A percentile compares a stretch with the other conserved stretches of the same genome.
These are phyloP conservation scores for Chlamydotis undulata DNA, from an alignment of 2,113 vertebrate species.

Conservation along the genomic window DNA sequence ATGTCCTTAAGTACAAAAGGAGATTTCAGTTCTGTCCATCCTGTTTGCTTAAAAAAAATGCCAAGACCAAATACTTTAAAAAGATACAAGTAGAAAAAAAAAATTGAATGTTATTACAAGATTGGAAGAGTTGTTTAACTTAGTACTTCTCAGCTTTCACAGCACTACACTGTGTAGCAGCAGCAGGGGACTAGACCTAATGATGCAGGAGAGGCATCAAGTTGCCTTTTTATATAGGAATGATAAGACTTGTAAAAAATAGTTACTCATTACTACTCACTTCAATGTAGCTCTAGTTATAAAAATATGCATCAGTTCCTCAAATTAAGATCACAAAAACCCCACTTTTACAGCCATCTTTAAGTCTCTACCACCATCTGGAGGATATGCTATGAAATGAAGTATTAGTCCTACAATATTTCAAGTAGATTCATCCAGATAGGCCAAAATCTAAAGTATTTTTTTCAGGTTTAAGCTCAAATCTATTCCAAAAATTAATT, in stretches of 20 bases:
- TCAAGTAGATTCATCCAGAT: background rate
- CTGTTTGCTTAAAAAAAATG: background rate
- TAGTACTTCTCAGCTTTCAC: background rate
- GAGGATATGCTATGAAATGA: slow-evolving; percentile 34
- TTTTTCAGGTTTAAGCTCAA: background rate
- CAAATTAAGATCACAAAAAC: background rate
- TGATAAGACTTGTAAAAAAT: background rate
- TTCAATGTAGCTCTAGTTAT: background rate
- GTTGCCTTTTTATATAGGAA: background rate
- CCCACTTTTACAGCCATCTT: background rate
- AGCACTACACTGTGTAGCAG: background rate
- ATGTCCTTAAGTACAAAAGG: background rate
- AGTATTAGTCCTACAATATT: background rate
- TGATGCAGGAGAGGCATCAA: background rate
- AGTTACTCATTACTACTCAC: background rate
- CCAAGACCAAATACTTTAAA: background rate
- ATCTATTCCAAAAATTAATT: background rate
- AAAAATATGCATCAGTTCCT: background rate
- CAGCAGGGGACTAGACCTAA: background rate
- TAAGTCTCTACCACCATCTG: slow-evolving; percentile 67
- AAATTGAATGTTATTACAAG: background rate
- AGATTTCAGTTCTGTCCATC: background rate
- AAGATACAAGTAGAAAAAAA: rapidly evolving
- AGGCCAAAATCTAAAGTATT: background rate
- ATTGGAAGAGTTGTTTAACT: background rate